Base-by-base conservation (phyloP, 2,888 invertebrate genomes). In the Xylocampa areola region DNA sequence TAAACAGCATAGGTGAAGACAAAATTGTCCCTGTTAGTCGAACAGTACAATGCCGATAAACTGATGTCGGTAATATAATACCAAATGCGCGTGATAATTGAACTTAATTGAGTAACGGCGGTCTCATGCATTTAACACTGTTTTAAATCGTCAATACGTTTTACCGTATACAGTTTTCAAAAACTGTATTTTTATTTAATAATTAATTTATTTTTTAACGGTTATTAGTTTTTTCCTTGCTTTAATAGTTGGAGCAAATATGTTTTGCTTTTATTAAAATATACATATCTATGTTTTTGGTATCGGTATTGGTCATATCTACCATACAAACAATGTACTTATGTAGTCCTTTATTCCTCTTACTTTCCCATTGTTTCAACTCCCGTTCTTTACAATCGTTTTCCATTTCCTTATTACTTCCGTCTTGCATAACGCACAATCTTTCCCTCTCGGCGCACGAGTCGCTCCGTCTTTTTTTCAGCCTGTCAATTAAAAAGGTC, bases 401-500 rank as follows among this genome's bases (percentile, higher is more conserved):
- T 61, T 57, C 43, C 51, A 52, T 72, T 72, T 72, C 76, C 76
- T 72, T 68, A 68, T 73, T 64, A 62, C 73, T 73, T 73, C 64
- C 76, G 45, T 39, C 64, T 73, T 73, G 63, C 63, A 58, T 68
- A 72, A 76, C 57, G 53, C 51, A 51, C 51, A 60, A 58, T 71
- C 68, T 51, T 67, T 59, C 62, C 55, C 39, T 48, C 50, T 48
- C 30, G 35, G 30, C 25, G 45, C 61, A 73, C 64, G 54, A 75
- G 71, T 67, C 60, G 33, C 51, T 51, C 41, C 41, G 48, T 37
- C 43, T 61, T 73, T 70, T 68, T 72, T 68, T 62, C 58, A 62
- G 65, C 43, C 65, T 65, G 73, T 73, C 73, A 76, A 73, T 68
- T 76, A 73, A 73, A 76, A 73, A 74, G 77, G 74, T 60, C 74